These are phyloP conservation scores for Drosophila fulvimacula DNA, from an alignment of 2,888 invertebrate species.

Conservation along the genomic window DNA sequence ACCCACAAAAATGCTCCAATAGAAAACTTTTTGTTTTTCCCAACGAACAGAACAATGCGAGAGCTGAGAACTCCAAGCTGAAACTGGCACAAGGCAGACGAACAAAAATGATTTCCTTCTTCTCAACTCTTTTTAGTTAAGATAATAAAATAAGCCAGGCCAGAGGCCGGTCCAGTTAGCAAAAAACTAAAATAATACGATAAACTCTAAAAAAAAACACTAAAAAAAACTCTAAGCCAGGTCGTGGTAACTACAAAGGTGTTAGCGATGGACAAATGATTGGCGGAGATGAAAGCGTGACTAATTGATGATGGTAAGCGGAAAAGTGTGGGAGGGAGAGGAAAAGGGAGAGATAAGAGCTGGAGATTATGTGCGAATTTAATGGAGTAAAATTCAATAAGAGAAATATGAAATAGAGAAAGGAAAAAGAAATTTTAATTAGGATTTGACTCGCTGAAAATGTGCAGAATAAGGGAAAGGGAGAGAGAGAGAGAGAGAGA, in stretches of 20 bases:
- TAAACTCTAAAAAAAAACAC: not conserved
- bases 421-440: not conserved
- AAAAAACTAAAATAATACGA: constrained; percentile 6
- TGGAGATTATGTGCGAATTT: not conserved
- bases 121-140: constrained; percentile 20
- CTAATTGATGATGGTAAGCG: not conserved
- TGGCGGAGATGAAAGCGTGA: constrained; percentile 43
- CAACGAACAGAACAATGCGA: constrained; percentile 61
- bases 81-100: constrained; percentile 49
- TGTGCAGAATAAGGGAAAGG: not conserved
- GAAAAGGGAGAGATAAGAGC: not conserved
- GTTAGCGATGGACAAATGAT: constrained; percentile 25
- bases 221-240: not conserved
- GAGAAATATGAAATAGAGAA: not conserved
- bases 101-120: constrained; percentile 24
- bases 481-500: not conserved
- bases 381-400: not conserved
- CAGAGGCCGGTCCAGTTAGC: constrained; percentile 38
- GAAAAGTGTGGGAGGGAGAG: not conserved
- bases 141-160: constrained; percentile 58
- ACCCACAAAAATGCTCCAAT: constrained; percentile 65
- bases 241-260: constrained; percentile 25
- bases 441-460: not conserved
- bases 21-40: constrained; percentile 57
- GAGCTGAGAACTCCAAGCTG: constrained; percentile 49